Conservation (phyloP, 2,797 vertebrate genomes). For the Lepus oiostolus region DNA sequence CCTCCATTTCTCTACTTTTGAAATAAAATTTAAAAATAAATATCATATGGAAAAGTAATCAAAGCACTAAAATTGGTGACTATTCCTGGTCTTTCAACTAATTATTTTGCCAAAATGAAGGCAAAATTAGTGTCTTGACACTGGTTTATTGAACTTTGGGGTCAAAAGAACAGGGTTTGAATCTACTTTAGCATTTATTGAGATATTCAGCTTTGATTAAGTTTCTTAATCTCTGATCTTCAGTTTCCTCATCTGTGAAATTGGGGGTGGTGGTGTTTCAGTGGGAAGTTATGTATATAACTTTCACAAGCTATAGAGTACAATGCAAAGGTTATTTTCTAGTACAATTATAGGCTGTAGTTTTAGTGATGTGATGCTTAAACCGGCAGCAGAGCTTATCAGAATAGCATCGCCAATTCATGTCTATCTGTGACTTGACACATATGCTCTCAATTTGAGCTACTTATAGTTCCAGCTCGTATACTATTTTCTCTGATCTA, state of each 20-base stretch:
- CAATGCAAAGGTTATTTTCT: background rate
- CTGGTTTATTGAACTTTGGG: background rate
- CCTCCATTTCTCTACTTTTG: too few relatives aligned
- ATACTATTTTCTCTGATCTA: background rate
- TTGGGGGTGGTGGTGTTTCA: background rate
- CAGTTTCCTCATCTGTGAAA: constrained; percentile 42
- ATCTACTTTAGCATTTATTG: background rate
- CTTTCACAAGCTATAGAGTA: background rate
- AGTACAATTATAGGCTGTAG: background rate
- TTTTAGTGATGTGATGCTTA: constrained; percentile 25
- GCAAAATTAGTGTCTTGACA: background rate
- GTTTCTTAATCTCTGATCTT: constrained; percentile 33
- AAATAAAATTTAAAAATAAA: too few relatives aligned
- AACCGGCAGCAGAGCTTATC: background rate
- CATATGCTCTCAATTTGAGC: background rate
- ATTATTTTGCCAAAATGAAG: constrained; percentile 29
- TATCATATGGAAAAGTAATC: background rate
- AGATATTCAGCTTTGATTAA: background rate
- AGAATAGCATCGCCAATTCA: background rate
- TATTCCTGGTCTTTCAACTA: constrained; percentile 37
- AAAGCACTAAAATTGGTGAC: constrained; percentile 9
- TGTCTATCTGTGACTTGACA: background rate
- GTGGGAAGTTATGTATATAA: background rate
- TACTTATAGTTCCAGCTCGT: background rate
- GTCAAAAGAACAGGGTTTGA: constrained; percentile 11